Percentiles rank a stretch among this genome's conserved stretches.
Evolutionary conservation across 2,113 vertebrate species (phyloP).

Genomic region (Brachypteracias leptosomus): DNA sequence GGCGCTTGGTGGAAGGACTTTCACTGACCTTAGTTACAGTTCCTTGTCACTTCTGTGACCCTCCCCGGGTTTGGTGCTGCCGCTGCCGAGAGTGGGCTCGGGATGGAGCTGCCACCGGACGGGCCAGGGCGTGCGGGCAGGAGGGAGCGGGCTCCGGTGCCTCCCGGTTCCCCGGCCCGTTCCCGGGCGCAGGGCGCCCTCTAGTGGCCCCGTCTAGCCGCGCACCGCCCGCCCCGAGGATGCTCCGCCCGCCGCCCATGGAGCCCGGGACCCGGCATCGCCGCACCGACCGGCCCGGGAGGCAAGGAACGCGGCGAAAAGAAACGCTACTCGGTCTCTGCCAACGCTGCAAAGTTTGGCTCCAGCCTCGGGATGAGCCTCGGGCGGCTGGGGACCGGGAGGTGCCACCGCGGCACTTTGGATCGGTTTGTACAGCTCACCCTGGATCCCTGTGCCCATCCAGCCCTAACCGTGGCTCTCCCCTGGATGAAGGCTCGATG

Average conservation of each 20-base stretch:
- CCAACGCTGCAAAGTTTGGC: not conserved
- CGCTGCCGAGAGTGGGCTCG: too few relatives aligned
- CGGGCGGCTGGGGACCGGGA: not conserved
- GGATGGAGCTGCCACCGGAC: not conserved
- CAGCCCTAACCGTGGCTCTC: not conserved
- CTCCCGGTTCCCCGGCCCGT: not conserved
- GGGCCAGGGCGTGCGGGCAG: not conserved
- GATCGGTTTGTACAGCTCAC: not conserved
- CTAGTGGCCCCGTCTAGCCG: not conserved
- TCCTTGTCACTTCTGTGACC: not conserved
- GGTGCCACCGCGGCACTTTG: not conserved
- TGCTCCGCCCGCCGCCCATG: not conserved
- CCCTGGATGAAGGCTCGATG: not conserved
- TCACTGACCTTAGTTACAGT: not conserved
- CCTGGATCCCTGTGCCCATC: too few relatives aligned
- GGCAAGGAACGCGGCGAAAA: too few relatives aligned
- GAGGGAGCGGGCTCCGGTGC: not conserved
- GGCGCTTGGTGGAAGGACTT: too few relatives aligned
- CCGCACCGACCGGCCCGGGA: too few relatives aligned
- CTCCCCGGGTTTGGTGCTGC: not conserved
- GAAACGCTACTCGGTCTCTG: too few relatives aligned
- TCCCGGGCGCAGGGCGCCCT: not conserved
- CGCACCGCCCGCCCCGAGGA: not conserved
- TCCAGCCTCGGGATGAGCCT: too few relatives aligned
- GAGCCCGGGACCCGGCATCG: not conserved